These are phyloP conservation scores for Tromatobia lineatoria DNA, from an alignment of 2,888 invertebrate species.

Conservation along the genomic window DNA sequence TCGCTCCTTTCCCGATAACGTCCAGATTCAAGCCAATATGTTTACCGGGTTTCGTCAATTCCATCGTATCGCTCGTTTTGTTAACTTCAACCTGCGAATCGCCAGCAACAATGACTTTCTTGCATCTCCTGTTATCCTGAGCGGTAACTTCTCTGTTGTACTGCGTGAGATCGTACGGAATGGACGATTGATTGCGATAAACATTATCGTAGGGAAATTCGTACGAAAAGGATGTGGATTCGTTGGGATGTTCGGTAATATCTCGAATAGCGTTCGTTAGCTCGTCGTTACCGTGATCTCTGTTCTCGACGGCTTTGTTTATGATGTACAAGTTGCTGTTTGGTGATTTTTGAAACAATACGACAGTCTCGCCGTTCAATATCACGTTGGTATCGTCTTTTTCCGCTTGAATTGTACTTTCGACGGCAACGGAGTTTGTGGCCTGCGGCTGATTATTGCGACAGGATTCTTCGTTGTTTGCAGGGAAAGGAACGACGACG, in stretches of 20 bases:
- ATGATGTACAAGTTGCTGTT: constrained; percentile 84
- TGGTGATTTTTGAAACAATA: constrained; percentile 82
- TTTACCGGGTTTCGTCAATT: constrained; percentile 67
- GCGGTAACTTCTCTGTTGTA: constrained; percentile 69
- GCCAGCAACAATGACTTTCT: constrained; percentile 29
- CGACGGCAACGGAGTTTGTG: constrained; percentile 19
- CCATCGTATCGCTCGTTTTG: constrained; percentile 64
- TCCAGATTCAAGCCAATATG: constrained; percentile 64
- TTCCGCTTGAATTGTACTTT: constrained; percentile 54
- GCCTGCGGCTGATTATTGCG: constrained; percentile 27
- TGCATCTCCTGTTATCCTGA: constrained; percentile 60
- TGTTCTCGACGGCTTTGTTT: constrained; percentile 82
- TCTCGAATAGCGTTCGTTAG: constrained; percentile 59
- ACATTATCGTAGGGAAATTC: constrained; percentile 67
- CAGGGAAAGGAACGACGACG: constrained; percentile 23
- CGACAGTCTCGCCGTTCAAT: constrained; percentile 82
- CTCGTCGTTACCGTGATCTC: constrained; percentile 74
- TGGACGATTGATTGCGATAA: constrained; percentile 57
- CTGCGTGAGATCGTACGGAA: constrained; percentile 65
- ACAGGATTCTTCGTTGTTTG: constrained; percentile 17
- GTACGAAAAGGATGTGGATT: constrained; percentile 56
- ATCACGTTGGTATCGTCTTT: constrained; percentile 82
- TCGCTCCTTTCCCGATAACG: constrained; percentile 59
- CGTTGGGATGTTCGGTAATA: constrained; percentile 66
- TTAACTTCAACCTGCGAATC: constrained; percentile 62